Percentiles rank a stretch among this genome's conserved stretches.
Conservation (phyloP, 2,797 vertebrate species). For the Varecia variegata region DNA sequence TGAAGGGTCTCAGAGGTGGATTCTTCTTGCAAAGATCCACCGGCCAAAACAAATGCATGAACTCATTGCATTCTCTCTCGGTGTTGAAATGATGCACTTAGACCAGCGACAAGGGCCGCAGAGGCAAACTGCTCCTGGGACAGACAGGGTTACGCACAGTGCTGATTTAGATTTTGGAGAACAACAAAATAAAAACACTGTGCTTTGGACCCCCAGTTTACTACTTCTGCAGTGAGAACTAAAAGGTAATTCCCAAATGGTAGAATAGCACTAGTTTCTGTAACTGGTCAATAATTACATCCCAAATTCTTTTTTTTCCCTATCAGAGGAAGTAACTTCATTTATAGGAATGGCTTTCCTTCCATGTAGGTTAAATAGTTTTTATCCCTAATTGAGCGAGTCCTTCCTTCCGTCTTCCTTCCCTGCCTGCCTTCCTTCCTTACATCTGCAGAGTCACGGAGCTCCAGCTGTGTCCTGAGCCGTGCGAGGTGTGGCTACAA, state of each 20-base stretch:
- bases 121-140: background rate
- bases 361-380: background rate
- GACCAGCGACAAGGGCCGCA: background rate
- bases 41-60: background rate
- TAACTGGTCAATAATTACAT: background rate
- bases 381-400: background rate
- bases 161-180: background rate
- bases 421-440: background rate
- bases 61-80: accelerated
- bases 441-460: background rate
- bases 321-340: background rate
- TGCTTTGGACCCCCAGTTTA: background rate
- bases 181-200: background rate
- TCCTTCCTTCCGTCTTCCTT: background rate
- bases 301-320: background rate
- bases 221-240: background rate
- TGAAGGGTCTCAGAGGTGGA: background rate
- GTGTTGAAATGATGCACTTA: accelerated
- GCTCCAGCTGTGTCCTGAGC: background rate
- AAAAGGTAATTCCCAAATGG: background rate
- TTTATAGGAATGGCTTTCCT: background rate
- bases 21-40: too few relatives aligned
- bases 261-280: background rate
- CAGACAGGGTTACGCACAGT: background rate
- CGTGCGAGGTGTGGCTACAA: too few relatives aligned